phyloP scores from a whole-genome alignment of 2,113 vertebrate species.

The Phylloscopus trochilus region DNA sequence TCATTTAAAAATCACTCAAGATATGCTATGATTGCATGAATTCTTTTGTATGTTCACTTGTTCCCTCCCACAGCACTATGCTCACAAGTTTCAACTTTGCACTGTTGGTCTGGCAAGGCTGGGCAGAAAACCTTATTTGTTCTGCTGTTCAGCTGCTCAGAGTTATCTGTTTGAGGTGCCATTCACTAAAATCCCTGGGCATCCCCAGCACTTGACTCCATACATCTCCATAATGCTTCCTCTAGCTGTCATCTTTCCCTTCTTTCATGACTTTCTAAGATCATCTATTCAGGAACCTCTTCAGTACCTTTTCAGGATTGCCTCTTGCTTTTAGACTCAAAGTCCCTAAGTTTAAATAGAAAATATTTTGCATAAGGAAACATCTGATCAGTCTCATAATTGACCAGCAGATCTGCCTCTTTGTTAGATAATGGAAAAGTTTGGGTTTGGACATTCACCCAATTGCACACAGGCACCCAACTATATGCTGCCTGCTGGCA shows the following conservation, averaged over 20 bases:
- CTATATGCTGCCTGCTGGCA: not conserved
- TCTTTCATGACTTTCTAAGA: not conserved
- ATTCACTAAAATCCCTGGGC: not conserved
- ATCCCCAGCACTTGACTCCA: not conserved
- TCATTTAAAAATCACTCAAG: not conserved
- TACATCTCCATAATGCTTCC: accelerated
- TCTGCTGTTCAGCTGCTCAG: not conserved
- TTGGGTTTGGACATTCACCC: not conserved
- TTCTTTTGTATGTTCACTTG: not conserved
- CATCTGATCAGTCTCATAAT: not conserved
- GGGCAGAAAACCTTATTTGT: not conserved
- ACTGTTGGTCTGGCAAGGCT: not conserved
- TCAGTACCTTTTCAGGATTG: not conserved
- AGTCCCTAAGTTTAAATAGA: not conserved
- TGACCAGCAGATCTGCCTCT: not conserved
- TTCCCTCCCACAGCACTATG: not conserved
- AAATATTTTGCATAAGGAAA: not conserved
- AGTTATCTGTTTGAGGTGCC: not conserved
- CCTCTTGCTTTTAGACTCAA: not conserved
- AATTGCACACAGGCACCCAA: not conserved
- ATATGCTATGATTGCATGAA: not conserved
- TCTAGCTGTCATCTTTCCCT: not conserved
- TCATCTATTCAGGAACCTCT: not conserved
- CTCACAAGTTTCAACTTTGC: not conserved
- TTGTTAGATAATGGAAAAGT: not conserved